Conservation (phyloP, 1,140 invertebrate genomes). For the Latrodectus geometricus region DNA sequence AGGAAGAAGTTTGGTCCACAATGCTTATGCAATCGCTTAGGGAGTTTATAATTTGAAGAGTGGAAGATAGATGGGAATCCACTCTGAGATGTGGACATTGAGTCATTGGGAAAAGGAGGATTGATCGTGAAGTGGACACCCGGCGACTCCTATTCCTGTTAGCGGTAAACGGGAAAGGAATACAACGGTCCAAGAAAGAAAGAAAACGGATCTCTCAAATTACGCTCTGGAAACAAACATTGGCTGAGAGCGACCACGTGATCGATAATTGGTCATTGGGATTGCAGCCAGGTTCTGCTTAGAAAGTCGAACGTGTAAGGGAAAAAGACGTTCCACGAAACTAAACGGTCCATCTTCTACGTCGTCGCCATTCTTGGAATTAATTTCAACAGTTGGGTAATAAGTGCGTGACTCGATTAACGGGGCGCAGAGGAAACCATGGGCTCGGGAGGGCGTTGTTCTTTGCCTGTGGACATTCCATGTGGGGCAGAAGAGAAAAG, state of each 20-base stretch:
- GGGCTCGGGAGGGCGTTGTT: not conserved
- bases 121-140: too few relatives aligned
- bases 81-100: too few relatives aligned
- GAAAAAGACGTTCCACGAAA: not conserved
- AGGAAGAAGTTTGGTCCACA: too few relatives aligned
- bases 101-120: too few relatives aligned
- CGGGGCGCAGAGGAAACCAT: not conserved
- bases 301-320: not conserved
- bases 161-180: too few relatives aligned
- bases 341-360: not conserved
- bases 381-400: not conserved
- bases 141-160: too few relatives aligned
- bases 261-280: not conserved
- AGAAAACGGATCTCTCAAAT: not conserved
- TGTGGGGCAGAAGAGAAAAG: too few relatives aligned
- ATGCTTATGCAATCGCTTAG: too few relatives aligned
- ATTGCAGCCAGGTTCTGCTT: not conserved
- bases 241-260: not conserved
- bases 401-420: not conserved
- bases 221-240: not conserved
- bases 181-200: too few relatives aligned
- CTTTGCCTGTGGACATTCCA: not conserved
- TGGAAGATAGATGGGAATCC: too few relatives aligned
- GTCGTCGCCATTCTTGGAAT: not conserved
- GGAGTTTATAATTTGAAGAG: too few relatives aligned